Evolutionary conservation across 2,113 vertebrate species (phyloP).

Genomic region (Triplophysa tibetana): DNA sequence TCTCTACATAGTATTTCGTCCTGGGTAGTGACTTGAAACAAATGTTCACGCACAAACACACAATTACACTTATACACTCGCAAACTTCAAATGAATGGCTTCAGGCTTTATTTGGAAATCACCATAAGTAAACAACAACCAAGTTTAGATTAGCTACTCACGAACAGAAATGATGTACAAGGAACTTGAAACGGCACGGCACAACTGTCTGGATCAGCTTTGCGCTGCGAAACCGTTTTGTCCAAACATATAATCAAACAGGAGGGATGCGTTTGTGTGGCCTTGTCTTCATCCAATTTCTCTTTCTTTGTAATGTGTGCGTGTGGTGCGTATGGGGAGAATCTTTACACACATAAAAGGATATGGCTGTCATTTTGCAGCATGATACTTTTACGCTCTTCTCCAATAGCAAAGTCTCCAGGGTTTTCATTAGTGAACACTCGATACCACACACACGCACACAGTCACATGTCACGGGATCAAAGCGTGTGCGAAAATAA

Average conservation of each 20-base stretch:
- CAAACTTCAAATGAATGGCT: conserved; percentile 38
- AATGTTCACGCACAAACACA: conserved; percentile 14
- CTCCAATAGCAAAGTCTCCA: conserved; percentile 55
- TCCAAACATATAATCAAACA: conserved; percentile 29
- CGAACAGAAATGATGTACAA: conserved; percentile 27
- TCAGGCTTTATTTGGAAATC: conserved; percentile 29
- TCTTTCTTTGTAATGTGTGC: background rate
- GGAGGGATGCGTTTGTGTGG: background rate
- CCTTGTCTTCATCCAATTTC: background rate
- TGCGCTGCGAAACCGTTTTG: conserved; percentile 36
- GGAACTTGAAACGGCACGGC: background rate
- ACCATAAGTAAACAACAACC: conserved; percentile 26
- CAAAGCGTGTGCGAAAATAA: conserved; percentile 61
- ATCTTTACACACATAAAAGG: conserved; percentile 53
- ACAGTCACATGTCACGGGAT: conserved; percentile 46
- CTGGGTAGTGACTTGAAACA: background rate
- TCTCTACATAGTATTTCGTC: conserved; percentile 18
- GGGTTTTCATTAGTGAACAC: conserved; percentile 70
- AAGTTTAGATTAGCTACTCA: conserved; percentile 30
- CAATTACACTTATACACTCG: background rate
- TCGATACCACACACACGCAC: conserved; percentile 44
- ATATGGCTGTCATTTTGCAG: conserved; percentile 55
- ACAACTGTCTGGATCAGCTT: conserved; percentile 42
- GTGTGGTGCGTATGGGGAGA: conserved; percentile 1
- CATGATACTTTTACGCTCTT: conserved; percentile 59